These are phyloP conservation scores for Panagrolaimus sp. DNA, from an alignment of 1,140 invertebrate genomes.

Conservation along the genomic window DNA sequence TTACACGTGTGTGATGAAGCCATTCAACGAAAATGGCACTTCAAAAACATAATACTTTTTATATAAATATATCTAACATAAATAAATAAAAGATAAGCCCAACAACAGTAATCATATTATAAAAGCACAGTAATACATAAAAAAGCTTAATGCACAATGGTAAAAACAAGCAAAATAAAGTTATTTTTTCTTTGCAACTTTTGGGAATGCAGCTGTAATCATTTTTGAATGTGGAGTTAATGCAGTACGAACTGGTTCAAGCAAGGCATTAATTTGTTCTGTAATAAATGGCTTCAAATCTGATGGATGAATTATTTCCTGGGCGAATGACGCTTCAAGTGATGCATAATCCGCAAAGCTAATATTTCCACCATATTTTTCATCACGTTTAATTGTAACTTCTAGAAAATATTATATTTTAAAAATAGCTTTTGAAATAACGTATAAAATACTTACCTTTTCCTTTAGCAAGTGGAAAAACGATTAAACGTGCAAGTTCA, in stretches of 20 bases:
- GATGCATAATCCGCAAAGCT: slow-evolving; percentile 26
- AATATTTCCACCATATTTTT: slow-evolving; percentile 52
- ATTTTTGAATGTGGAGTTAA: slow-evolving; percentile 27
- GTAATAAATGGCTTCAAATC: slow-evolving; percentile 47
- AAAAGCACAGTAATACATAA: too few relatives aligned
- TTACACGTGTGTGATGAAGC: too few relatives aligned
- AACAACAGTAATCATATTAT: too few relatives aligned
- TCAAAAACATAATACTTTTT: too few relatives aligned
- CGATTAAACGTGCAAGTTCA: slow-evolving; percentile 31
- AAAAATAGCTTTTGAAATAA: neutral
- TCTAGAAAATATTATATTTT: slow-evolving; percentile 13
- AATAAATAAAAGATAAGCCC: too few relatives aligned
- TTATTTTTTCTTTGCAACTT: slow-evolving; percentile 36
- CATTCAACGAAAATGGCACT: too few relatives aligned
- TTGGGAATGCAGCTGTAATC: slow-evolving; percentile 31
- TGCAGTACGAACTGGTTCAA: slow-evolving; percentile 27
- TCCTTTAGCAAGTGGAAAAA: slow-evolving; percentile 42
- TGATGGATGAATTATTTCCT: slow-evolving; percentile 43
- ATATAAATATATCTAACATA: too few relatives aligned
- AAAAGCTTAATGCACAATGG: too few relatives aligned
- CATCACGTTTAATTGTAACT: slow-evolving; percentile 35
- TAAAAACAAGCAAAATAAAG: too few relatives aligned
- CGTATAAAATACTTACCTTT: slow-evolving; percentile 24
- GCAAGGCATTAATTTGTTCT: slow-evolving; percentile 21
- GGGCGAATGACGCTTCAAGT: slow-evolving; percentile 36